Base-by-base conservation (phyloP, 2,888 invertebrate species). In the Synergus japonicus region DNA sequence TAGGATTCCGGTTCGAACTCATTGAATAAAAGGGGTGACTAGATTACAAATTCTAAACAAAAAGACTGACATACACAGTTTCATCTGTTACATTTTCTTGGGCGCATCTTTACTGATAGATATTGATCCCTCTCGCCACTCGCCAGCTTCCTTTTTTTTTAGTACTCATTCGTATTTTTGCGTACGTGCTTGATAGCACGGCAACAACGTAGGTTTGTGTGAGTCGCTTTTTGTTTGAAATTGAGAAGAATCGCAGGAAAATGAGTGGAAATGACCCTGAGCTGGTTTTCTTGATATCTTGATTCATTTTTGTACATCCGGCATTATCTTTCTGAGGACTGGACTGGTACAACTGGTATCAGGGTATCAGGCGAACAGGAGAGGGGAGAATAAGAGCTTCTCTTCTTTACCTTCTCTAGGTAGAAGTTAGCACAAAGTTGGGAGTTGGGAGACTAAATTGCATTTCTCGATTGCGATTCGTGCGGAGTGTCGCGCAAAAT, bases 361-460 rank as follows among this genome's bases (percentile, higher is more conserved):
- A 88, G 89, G 89, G 87, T 88, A 88, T 83, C 84, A 88, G 89
- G 89, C 84, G 86, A 85, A 44, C 85, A 89, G 85, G 81, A 87
- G 79, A 80, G 78, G 66, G 77, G 64, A 85, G 81, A 83, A 82
- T 86, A 82, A 86, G 88, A 88, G 88, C 89, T 89, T 88, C 89
- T 83, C 86, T 81, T 37, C 37, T 37, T 7, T 37, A 37, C 37
- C 37, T 37, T 37, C 89, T 83, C 86, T 81, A 79, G 79, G 80
- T 83, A 82, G 87, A 69, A 73, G 73, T 73, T 73, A 54, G 54
- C 37, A 54, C 73, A 73, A 54, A 49, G 73, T 54, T 54, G 86
- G 83, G 84, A 81, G 83, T 54, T 54, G 86, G 83, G 84, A 81
- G 83, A 82, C 44, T 22, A 46, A 67, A 67, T 44, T 29, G 29